These are phyloP conservation scores for Brachionus paranguensis DNA, from an alignment of 1,140 invertebrate species.

Conservation along the genomic window DNA sequence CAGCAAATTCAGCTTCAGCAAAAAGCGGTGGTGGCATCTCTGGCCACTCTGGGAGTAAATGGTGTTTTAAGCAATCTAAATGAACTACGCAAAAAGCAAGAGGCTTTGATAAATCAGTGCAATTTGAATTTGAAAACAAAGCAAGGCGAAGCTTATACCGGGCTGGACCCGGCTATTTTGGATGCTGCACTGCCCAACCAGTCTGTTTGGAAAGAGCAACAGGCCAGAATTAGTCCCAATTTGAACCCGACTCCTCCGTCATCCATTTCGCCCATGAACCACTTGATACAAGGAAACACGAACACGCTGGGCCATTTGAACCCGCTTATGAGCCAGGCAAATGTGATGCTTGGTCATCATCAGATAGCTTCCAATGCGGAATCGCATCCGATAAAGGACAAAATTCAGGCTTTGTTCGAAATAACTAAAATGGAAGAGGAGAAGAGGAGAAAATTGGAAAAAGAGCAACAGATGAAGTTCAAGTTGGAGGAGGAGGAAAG, in stretches of 20 bases:
- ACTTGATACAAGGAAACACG: background rate
- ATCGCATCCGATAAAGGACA: constrained; percentile 4
- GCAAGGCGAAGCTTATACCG: background rate
- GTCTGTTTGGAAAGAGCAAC: background rate
- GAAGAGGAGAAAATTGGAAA: constrained; percentile 30
- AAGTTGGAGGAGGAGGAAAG: constrained; percentile 28
- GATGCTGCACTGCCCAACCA: background rate
- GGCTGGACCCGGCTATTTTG: constrained; percentile 17
- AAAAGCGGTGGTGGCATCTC: constrained; percentile 5
- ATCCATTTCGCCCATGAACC: background rate
- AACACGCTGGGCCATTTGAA: background rate
- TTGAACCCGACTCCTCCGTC: constrained; percentile 8
- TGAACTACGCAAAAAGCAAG: constrained; percentile 7
- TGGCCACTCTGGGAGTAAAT: background rate
- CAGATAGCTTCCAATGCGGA: background rate
- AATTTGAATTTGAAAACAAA: background rate
- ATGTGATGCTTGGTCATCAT: background rate
- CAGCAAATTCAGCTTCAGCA: constrained; percentile 31
- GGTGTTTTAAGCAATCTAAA: background rate
- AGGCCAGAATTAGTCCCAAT: background rate
- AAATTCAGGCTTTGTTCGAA: constrained; percentile 34
- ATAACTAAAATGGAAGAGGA: constrained; percentile 25
- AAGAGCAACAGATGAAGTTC: constrained; percentile 26
- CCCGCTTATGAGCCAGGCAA: background rate
- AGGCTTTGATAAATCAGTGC: background rate